Evolutionary conservation across 2,113 vertebrate species (phyloP), one percentile per base, ranked within the genome.

Genomic region (Pimephales promelas): DNA sequence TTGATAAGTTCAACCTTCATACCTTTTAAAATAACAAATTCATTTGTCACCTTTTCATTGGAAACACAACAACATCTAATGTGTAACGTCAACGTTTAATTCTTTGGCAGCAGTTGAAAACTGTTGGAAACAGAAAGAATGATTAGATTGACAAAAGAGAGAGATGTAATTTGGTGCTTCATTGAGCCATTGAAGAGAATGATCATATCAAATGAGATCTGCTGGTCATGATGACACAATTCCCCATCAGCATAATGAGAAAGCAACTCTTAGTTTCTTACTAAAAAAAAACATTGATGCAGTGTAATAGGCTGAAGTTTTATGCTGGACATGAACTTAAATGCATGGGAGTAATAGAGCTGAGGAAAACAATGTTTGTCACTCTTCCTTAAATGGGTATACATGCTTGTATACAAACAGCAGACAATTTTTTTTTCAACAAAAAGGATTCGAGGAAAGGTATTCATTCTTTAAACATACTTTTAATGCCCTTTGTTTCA

Each of bases 121-220:
- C 26, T 31, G 26, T 13, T 76, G 10, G 5, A 22, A 56, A 52
- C 10, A 31, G 72, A 75, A 75, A 31, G 16, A 76, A 71, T 14
- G 40, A 72, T 72, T 47, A 45, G 22, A 72, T 40, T 70, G 49
- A 75, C 26, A 54, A 34, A 14, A 57, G 5, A 31, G 3, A 34
- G 20, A 57, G 52, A 20, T 40, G 74, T 31, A 77, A 40, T 77
- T 77, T 36, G 10, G 74, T 77, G 74, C 52, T 22, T 77, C 49
- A 40, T 24, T 36, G 31, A 11, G 31, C 20, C 34, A 24, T 24
- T 59, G 34, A 36, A n/a, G 52, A 57, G 74, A 76, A 76, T 24
- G 20, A 57, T 31, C 26, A 34, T n/a, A 24, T 40, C 34, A 57
- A 5, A 77, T 57, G 31, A 77, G 74, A 57, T 77, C 11, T 57